Evolutionary conservation across 2,113 vertebrate species (phyloP), one percentile per base, ranked within the genome.

Genomic region (Leptocoma aspasia): DNA sequence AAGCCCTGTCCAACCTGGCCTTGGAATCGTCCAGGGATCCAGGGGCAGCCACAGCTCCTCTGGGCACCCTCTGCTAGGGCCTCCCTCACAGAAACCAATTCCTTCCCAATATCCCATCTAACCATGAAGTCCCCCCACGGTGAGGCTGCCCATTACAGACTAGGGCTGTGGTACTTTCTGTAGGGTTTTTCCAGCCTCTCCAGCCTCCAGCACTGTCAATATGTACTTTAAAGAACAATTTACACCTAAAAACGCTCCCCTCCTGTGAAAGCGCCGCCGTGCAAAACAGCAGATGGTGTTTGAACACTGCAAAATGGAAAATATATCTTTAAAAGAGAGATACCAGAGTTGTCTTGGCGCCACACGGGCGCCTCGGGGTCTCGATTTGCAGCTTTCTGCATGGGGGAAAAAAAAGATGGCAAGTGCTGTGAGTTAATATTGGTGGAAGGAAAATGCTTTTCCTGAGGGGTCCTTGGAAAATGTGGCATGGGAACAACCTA

Each of bases 241-340:
- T 76, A 92, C 81, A 87, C 72, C 27, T 92, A 64, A 75, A 94
- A 89, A 30, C 10, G 57, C 59, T 72, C 83, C 50, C 80, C 72
- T 91, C 64, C 89, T 71, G 65, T 63, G 72, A 41, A 91, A 92
- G 69, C 5, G 3, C 64, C 15, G 2, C 80, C 0, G 3, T 59
- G 39, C 54, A 64, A 89, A 96, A 94, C 89, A 95, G 91, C 95
- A 94, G 91, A 93, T 91, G 95, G 91, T 94, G 94, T 94, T 93
- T 96, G 80, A 95, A 35, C 77, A 86, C 72, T 86, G 73, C 52
- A 91, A 94, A 93, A 54, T 0, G 10, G 59, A 89, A 94, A 83
- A 80, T 77, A 56, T 37, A 54, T 76, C 59, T 88, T 86, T 68
- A 80, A 71, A 59, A 53, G 28, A 70, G 23, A 64, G 30, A 84